Evolutionary conservation across 2,888 invertebrate genomes (phyloP).

Genomic region (Caradrina clavipalpis): DNA sequence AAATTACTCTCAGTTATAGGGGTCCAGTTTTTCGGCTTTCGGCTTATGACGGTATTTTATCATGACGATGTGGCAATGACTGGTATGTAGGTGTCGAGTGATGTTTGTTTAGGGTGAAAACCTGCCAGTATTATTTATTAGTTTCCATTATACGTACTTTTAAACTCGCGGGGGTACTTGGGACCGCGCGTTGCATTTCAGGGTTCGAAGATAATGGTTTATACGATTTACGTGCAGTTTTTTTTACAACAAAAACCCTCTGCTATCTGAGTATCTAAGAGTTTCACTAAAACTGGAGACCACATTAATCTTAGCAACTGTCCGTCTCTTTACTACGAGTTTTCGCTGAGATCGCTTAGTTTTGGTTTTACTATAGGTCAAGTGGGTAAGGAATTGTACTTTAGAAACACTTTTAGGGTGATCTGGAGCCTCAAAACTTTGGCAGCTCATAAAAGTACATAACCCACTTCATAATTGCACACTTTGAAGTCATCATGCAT

Average conservation of each 20-base stretch:
- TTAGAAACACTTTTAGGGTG: neutral
- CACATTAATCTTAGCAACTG: slow-evolving; percentile 84
- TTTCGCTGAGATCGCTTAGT: slow-evolving; percentile 51
- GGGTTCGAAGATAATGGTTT: slow-evolving; percentile 56
- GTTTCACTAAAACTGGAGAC: slow-evolving; percentile 80
- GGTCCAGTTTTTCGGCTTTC: slow-evolving; percentile 88
- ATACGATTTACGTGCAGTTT: slow-evolving; percentile 58
- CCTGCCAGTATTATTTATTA: slow-evolving; percentile 63
- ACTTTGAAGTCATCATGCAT: neutral
- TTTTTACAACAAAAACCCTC: slow-evolving; percentile 65
- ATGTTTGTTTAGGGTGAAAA: slow-evolving; percentile 70
- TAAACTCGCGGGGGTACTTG: slow-evolving; percentile 56
- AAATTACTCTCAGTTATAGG: slow-evolving; percentile 86
- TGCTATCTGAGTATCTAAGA: slow-evolving; percentile 74
- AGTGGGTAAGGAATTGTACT: neutral
- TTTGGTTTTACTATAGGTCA: slow-evolving; percentile 19
- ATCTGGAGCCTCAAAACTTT: neutral
- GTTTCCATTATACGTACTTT: slow-evolving; percentile 63
- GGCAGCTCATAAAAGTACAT: no score
- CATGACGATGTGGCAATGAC: slow-evolving; percentile 78
- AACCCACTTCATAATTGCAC: neutral
- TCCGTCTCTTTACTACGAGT: slow-evolving; percentile 71
- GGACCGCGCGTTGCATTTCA: slow-evolving; percentile 37
- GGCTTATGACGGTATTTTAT: slow-evolving; percentile 86
- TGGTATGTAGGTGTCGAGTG: slow-evolving; percentile 67